Evolutionary conservation across 1,140 invertebrate species (phyloP).

Genomic region (Diachasmimorpha longicaudata): DNA sequence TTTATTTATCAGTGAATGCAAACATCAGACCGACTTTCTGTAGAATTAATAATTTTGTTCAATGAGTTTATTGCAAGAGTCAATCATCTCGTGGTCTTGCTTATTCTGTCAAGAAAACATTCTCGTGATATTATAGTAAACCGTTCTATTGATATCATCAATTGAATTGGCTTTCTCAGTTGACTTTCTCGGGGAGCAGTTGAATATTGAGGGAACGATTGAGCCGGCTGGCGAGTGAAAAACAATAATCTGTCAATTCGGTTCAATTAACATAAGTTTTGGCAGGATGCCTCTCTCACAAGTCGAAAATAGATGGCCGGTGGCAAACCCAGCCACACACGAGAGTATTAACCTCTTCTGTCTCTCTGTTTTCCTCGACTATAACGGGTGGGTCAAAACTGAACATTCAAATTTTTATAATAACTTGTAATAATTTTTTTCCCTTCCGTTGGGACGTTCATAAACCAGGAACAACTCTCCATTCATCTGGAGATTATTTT

Average conservation of each 20-base stretch:
- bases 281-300: slow-evolving; percentile 47
- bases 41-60: no score
- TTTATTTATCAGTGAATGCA: neutral
- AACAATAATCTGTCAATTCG: slow-evolving; percentile 46
- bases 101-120: no score
- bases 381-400: slow-evolving; percentile 20
- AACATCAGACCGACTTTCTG: neutral
- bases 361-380: slow-evolving; percentile 32
- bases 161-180: no score
- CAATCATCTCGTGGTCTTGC: no score
- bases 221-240: neutral
- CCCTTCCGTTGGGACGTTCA: no score
- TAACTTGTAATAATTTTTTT: no score
- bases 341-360: slow-evolving; percentile 57
- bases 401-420: neutral
- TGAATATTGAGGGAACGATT: no score
- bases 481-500: neutral
- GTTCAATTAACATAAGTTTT: slow-evolving; percentile 57
- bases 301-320: slow-evolving; percentile 53
- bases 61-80: no score
- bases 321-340: slow-evolving; percentile 26
- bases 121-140: no score
- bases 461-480: no score
- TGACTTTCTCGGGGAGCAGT: no score
- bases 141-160: no score